Percentiles rank a stretch among this genome's conserved stretches.
Evolutionary conservation across 2,888 invertebrate species (phyloP).

Genomic region (Nematopogon swammerdamellus): DNA sequence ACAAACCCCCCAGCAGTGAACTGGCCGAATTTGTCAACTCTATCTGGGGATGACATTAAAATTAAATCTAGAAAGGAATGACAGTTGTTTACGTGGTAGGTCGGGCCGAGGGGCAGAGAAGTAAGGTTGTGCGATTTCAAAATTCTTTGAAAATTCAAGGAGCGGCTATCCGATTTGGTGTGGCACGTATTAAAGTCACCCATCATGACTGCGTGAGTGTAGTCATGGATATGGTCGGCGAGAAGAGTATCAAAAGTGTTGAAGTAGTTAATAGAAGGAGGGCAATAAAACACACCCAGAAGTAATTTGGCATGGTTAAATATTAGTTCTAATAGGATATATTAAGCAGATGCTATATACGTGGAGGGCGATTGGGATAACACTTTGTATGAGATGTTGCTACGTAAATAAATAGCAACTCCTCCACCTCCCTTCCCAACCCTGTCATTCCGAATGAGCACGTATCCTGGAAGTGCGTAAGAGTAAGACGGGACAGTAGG

Average conservation of each 20-base stretch:
- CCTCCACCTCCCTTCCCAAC: slow-evolving; percentile 4
- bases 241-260: slow-evolving; percentile 6
- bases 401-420: slow-evolving; percentile 6
- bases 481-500: slow-evolving; percentile 1
- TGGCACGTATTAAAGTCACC: slow-evolving; percentile 12
- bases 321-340: slow-evolving; percentile 5
- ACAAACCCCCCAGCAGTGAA: too few species aligned
- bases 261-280: slow-evolving; percentile 6
- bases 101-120: too few species aligned
- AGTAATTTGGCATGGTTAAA: slow-evolving; percentile 6
- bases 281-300: slow-evolving; percentile 6
- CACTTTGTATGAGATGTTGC: slow-evolving; percentile 3
- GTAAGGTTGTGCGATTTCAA: too few species aligned
- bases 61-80: too few species aligned
- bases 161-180: too few species aligned
- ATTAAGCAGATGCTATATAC: slow-evolving; percentile 1
- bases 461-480: slow-evolving; percentile 4
- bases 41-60: too few species aligned
- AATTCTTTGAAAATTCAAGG: too few species aligned
- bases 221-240: background rate
- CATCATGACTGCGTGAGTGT: slow-evolving; percentile 4
- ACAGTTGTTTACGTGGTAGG: too few species aligned
- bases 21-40: too few species aligned
- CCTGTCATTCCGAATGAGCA: slow-evolving; percentile 3
- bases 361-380: background rate